Base-by-base conservation (phyloP, 2,797 vertebrate genomes). In the Eulemur mongoz region DNA sequence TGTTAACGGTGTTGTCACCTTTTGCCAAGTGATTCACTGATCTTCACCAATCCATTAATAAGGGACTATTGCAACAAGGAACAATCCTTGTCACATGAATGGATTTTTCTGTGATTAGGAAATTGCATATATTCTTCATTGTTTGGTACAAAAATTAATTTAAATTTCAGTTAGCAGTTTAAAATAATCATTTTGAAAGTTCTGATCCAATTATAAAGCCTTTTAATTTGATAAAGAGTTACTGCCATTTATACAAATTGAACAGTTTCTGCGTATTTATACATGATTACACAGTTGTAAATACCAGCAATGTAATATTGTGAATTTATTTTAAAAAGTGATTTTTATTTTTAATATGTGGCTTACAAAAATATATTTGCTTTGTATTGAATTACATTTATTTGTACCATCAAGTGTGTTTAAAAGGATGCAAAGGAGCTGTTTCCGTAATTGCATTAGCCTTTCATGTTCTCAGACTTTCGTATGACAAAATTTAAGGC, bases 261-360 rank as follows among this genome's bases (percentile, higher is more conserved):
- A 93, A 88, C 79, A 63, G 9, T 87, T 86, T 84, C 69, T 89
- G 20, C 63, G 81, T 96, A 65, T 67, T 89, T 89, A 84, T 50
- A 75, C 12, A 15, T 69, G 90, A 90, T 92, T 87, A 59, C 3
- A 45, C 2, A 87, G 5, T 87, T 94, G 25, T 72, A 87, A 94
- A 81, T 82, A 75, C 3, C n/a, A n/a, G 27, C 15, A 95, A 70
- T 91, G 43, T 82, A 76, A 40, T 86, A 85, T 59, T 94, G n/a
- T 11, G 5, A 61, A 40, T 92, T 93, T 23, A 40, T 92, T 69
- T 89, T 82, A 73, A 27, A 5, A 79, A 78, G 35, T 93, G 23
- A 76, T 81, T 95, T 93, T 91, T 85, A 52, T 79, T 96, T 92
- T 86, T 86, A 93, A 69, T 78, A 45, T 82, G 7, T 76, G 15